phyloP scores from a whole-genome alignment of 2,888 invertebrate genomes.

The Leucophenga montana region DNA sequence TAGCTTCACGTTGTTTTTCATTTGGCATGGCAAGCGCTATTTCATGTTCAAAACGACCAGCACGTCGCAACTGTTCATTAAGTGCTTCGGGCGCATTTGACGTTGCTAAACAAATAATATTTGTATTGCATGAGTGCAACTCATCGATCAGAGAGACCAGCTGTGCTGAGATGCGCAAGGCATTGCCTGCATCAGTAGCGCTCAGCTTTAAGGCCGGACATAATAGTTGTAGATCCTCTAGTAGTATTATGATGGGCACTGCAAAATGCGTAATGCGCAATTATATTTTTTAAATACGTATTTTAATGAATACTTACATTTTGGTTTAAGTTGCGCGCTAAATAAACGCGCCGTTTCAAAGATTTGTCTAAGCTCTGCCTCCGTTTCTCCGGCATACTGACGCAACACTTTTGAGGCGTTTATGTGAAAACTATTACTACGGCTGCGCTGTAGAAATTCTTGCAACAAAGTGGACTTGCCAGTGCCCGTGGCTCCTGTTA shows the following conservation, averaged over 20 bases:
- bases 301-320: slow-evolving; percentile 40
- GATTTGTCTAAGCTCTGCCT: slow-evolving; percentile 72
- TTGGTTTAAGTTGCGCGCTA: slow-evolving; percentile 57
- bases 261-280: slow-evolving; percentile 10
- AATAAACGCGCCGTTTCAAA: slow-evolving; percentile 73
- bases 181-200: slow-evolving; percentile 63
- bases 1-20: slow-evolving; percentile 71
- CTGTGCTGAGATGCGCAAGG: slow-evolving; percentile 72
- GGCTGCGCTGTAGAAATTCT: slow-evolving; percentile 72
- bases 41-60: slow-evolving; percentile 76
- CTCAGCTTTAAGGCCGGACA: slow-evolving; percentile 69
- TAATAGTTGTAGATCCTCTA: slow-evolving; percentile 73
- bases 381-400: slow-evolving; percentile 76
- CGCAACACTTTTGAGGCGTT: slow-evolving; percentile 73
- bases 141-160: slow-evolving; percentile 75
- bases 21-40: slow-evolving; percentile 74
- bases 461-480: slow-evolving; percentile 76
- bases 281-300: background rate
- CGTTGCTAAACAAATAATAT: slow-evolving; percentile 75
- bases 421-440: slow-evolving; percentile 73
- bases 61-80: slow-evolving; percentile 74
- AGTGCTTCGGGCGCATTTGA: slow-evolving; percentile 74
- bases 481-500: slow-evolving; percentile 76
- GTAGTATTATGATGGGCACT: slow-evolving; percentile 71
- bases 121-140: slow-evolving; percentile 54